Percentiles rank a stretch among this genome's conserved stretches.
These are phyloP conservation scores for Drosophila yooni DNA, from an alignment of 2,888 invertebrate species.

Conservation along the genomic window DNA sequence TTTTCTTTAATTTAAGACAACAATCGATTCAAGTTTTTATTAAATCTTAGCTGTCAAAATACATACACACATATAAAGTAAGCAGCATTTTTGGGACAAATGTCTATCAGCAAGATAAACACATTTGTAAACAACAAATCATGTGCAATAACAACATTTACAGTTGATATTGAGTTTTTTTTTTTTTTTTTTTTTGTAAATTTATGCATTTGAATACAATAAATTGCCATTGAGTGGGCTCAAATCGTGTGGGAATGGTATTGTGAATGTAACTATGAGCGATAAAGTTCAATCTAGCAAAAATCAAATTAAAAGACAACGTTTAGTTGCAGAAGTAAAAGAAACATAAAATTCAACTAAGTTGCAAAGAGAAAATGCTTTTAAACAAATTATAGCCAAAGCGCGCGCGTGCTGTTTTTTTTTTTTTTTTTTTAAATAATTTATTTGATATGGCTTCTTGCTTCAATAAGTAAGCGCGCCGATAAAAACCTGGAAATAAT, in stretches of 20 bases:
- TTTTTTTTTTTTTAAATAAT: slow-evolving; percentile 28
- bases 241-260: slow-evolving; percentile 8
- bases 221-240: slow-evolving; percentile 24
- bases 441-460: slow-evolving; percentile 39
- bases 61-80: not conserved
- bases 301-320: slow-evolving; percentile 9
- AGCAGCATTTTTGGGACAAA: not conserved
- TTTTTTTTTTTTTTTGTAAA: not conserved
- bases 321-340: slow-evolving; percentile 6
- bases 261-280: slow-evolving; percentile 12
- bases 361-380: slow-evolving; percentile 13
- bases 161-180: slow-evolving; percentile 37
- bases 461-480: slow-evolving; percentile 69
- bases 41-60: not conserved
- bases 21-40: not conserved
- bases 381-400: slow-evolving; percentile 40
- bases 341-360: slow-evolving; percentile 11
- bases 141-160: slow-evolving; percentile 53
- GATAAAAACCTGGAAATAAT: slow-evolving; percentile 94
- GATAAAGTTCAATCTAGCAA: slow-evolving; percentile 4
- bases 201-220: slow-evolving; percentile 21
- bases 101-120: not conserved
- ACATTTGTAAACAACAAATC: slow-evolving; percentile 3
- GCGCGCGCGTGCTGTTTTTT: slow-evolving; percentile 72
- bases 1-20: not conserved